Percentiles rank a stretch among this genome's conserved stretches.
These are phyloP conservation scores for Mixornis gularis DNA, from an alignment of 2,113 vertebrate species.

Conservation along the genomic window DNA sequence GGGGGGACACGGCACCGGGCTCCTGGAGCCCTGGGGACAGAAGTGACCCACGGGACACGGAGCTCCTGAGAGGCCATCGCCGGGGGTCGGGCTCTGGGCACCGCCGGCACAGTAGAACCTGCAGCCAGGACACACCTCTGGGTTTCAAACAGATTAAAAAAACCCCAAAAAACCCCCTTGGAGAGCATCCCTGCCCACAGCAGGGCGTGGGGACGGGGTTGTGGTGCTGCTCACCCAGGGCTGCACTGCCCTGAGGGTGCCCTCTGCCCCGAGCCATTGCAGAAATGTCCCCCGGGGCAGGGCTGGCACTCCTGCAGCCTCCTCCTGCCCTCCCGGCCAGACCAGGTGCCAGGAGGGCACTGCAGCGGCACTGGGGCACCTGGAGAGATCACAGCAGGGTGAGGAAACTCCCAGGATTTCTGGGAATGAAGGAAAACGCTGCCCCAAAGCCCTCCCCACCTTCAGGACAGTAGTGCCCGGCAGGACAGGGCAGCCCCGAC, in stretches of 20 bases:
- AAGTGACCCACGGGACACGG: constrained; percentile 73
- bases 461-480: constrained; percentile 83
- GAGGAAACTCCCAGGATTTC: neutral
- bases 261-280: constrained; percentile 64
- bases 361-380: constrained; percentile 68
- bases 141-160: fast-evolving
- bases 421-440: fast-evolving
- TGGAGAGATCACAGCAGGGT: neutral
- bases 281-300: constrained; percentile 78
- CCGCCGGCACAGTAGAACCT: constrained; percentile 34
- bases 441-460: constrained; percentile 61
- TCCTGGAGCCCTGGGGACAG: constrained; percentile 74
- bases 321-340: constrained; percentile 69
- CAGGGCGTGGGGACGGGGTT: fast-evolving
- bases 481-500: constrained; percentile 76
- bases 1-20: constrained; percentile 68
- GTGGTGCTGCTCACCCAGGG: constrained; percentile 66
- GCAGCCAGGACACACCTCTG: neutral
- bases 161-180: neutral
- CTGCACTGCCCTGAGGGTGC: constrained; percentile 73
- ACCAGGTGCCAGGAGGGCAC: constrained; percentile 83
- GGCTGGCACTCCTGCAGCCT: constrained; percentile 65
- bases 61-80: constrained; percentile 70
- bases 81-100: constrained; percentile 50
- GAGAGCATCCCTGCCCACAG: neutral